Base-by-base conservation (phyloP, 2,113 vertebrate genomes). In the Bubo blakistoni region DNA sequence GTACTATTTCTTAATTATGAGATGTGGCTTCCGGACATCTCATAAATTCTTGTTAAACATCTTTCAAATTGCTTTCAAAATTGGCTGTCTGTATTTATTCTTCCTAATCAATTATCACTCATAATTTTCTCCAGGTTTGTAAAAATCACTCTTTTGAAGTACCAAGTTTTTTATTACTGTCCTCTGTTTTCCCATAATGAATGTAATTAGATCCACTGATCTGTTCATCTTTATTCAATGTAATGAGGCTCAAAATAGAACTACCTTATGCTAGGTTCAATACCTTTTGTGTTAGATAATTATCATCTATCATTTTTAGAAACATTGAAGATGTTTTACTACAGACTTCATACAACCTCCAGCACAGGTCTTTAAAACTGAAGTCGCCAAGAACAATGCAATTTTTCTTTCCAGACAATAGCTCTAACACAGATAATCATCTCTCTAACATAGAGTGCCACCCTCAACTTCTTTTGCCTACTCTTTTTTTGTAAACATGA, bases 231-330 rank as follows among this genome's bases (percentile, higher is more conserved):
- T 95, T 55, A 92, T 93, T 84, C 71, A 82, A 59, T 0, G 7
- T 85, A 91, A 80, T 81, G 74, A 92, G 58, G 38, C 76, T 84
- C 92, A 88, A 77, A 94, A 86, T 69, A 94, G 59, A 90, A 92
- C 92, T 86, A 81, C 67, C 58, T 92, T 77, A 71, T 81, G 69
- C 20, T 90, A 71, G 47, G 52, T 92, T 88, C 88, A 88, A 83
- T 94, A 86, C 12, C 46, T 90, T 92, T 86, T 96, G 59, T 92
- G 86, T 88, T 78, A 71, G 76, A 83, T 51, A 89, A 95, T 92
- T 74, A 96, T 84, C 8, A 86, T 61, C 59, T 90, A 59, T 90
- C 34, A 72, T 94, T 88, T 91, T 94, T 92, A 65, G 57, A 81
- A 96, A 71, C 34, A 57, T 86, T 79, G 94, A 47, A 84, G 61